Evolutionary conservation across 2,113 vertebrate species (phyloP).

Genomic region (Bambusicola thoracicus): DNA sequence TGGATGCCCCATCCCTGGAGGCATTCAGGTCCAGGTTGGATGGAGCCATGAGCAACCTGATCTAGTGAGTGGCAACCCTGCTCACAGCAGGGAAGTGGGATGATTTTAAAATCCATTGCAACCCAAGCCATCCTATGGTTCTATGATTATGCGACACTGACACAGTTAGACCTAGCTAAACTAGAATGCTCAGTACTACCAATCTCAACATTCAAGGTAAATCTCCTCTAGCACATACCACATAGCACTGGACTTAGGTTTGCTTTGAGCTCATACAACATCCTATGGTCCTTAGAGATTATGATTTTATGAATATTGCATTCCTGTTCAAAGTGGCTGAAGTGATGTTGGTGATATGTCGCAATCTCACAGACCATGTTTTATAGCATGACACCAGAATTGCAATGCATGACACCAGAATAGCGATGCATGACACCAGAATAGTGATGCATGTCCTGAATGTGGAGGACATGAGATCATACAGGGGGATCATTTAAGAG

Average conservation of each 20-base stretch:
- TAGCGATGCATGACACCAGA: not conserved
- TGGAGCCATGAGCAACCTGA: no score
- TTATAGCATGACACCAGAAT: not conserved
- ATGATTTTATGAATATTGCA: not conserved
- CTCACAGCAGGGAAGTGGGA: no score
- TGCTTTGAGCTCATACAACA: not conserved
- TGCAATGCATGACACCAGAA: not conserved
- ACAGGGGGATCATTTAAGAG: not conserved
- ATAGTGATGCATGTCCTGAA: not conserved
- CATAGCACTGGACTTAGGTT: not conserved
- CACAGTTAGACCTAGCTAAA: not conserved
- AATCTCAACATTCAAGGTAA: not conserved
- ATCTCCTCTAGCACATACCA: fast-evolving
- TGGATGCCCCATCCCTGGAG: no score
- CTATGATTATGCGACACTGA: not conserved
- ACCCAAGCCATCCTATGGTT: no score
- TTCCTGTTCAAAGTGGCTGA: not conserved
- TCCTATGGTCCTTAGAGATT: not conserved
- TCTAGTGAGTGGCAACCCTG: no score
- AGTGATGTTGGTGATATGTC: fast-evolving
- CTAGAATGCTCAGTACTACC: not conserved
- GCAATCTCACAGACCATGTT: not conserved
- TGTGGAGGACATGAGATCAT: not conserved
- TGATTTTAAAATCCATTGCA: no score
- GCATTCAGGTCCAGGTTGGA: no score